Base-by-base conservation (phyloP, 2,888 invertebrate species). In the Amitus sp. region DNA sequence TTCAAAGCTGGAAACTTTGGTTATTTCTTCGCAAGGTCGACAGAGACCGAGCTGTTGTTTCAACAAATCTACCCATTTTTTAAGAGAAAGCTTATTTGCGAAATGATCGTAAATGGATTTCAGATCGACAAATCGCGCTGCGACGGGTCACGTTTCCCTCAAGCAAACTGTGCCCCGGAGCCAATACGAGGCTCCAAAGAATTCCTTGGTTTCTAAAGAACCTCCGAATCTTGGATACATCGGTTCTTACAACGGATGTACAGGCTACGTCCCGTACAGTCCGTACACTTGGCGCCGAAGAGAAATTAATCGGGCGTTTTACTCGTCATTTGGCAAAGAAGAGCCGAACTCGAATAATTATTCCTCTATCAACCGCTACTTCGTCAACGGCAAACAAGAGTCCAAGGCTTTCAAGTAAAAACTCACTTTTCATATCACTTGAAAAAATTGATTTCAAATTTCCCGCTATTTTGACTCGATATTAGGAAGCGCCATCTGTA, bases 261-360 rank as follows among this genome's bases (percentile, higher is more conserved):
- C 73, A 18, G 76, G 74, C 34, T 80, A 79, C 47, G 71, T 78
- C 43, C 75, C 81, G 7, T 80, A 80, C 59, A 80, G 80, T 68
- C 79, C 81, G 2, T 82, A 82, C 62, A 74, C 75, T n/a, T 56
- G 74, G 15, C 76, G 79, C 39, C 73, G 79, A 20, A 74, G 76
- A 54, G 81, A 82, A 54, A 65, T 75, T 13, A 63, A 69, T 37
- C 73, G 78, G 65, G 74, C 78, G 53, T 80, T 75, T 54, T 79
- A 78, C 45, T 75, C 79, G 43, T 57, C 61, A 30, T 18, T 42
- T 10, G 49, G 70, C 17, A 68, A 61, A 34, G 73, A 71, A 40
- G 74, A 77, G 18, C 57, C 65, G 45, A 52, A 63, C 13, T 61
- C 68, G 39, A 58, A 68, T 37, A 75, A 73, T n/a, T n/a, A n/a